Percentiles rank a stretch among this genome's conserved stretches.
Evolutionary conservation across 2,113 vertebrate species (phyloP).

Genomic region (Hyperopisus bebe): DNA sequence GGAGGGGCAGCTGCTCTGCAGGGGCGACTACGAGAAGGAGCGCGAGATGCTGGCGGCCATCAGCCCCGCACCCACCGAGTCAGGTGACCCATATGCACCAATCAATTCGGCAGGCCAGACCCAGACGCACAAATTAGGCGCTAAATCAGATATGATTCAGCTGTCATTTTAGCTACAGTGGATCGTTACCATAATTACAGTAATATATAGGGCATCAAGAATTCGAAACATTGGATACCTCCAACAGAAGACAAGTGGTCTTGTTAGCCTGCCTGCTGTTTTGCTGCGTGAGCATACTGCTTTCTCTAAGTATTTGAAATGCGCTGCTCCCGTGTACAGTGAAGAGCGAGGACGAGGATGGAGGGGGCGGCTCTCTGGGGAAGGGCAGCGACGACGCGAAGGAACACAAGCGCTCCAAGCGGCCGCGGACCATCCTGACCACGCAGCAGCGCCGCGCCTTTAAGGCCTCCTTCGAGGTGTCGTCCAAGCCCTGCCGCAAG

Average conservation of each 20-base stretch:
- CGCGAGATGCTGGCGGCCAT: slow-evolving; percentile 79
- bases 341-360: slow-evolving; percentile 80
- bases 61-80: slow-evolving; percentile 74
- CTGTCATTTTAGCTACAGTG: not conserved
- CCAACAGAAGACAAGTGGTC: not conserved
- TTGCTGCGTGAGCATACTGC: not conserved
- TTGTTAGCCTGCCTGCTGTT: not conserved
- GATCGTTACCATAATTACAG: not conserved
- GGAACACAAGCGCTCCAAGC: slow-evolving; percentile 79
- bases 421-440: slow-evolving; percentile 82
- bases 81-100: not conserved
- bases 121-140: not conserved
- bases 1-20: slow-evolving; percentile 81
- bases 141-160: not conserved
- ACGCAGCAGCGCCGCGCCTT: slow-evolving; percentile 83
- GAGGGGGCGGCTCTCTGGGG: slow-evolving; percentile 64
- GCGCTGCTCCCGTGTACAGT: slow-evolving; percentile 48
- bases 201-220: not conserved
- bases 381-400: slow-evolving; percentile 73
- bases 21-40: slow-evolving; percentile 85
- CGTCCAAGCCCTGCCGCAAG: slow-evolving; percentile 84
- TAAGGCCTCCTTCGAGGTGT: slow-evolving; percentile 89
- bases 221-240: not conserved
- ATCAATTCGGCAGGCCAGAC: not conserved
- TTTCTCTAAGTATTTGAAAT: not conserved